phyloP scores from a whole-genome alignment of 2,888 invertebrate species.

The Omphaloscelis lunosa region DNA sequence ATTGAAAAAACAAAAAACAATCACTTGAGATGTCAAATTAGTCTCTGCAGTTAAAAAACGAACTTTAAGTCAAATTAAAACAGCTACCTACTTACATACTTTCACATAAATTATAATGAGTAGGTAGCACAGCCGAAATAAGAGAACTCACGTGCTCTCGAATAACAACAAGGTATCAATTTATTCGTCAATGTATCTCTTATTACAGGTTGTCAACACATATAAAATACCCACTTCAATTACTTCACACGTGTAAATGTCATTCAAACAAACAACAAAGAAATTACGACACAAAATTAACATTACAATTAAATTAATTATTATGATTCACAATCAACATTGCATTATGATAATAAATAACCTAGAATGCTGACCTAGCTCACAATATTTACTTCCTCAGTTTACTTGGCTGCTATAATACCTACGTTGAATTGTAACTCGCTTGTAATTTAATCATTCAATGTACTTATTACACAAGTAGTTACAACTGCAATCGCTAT shows the following conservation, averaged over 20 bases:
- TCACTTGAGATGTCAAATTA: no score
- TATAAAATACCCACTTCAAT: constrained; percentile 8
- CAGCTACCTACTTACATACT: not conserved
- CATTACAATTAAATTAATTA: constrained; percentile 57
- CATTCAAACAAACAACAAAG: constrained; percentile 46
- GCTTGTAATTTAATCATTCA: constrained; percentile 65
- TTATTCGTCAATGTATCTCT: constrained; percentile 12
- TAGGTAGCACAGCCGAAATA: not conserved
- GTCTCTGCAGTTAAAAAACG: no score
- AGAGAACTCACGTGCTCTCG: not conserved
- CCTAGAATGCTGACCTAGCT: constrained; percentile 61
- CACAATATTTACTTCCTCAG: constrained; percentile 55
- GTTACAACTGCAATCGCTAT: constrained; percentile 55
- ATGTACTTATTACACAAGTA: constrained; percentile 55
- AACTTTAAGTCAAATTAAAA: no score
- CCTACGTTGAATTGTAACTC: constrained; percentile 41
- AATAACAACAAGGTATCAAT: constrained; percentile 21
- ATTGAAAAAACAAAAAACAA: no score
- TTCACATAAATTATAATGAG: not conserved
- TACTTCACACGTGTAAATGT: constrained; percentile 20
- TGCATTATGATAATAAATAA: constrained; percentile 53
- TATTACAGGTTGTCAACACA: constrained; percentile 14
- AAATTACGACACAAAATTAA: constrained; percentile 41
- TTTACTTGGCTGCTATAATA: constrained; percentile 46
- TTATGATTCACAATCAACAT: constrained; percentile 46